Evolutionary conservation across 2,888 invertebrate species (phyloP).

Genomic region (Nasonia oneida): DNA sequence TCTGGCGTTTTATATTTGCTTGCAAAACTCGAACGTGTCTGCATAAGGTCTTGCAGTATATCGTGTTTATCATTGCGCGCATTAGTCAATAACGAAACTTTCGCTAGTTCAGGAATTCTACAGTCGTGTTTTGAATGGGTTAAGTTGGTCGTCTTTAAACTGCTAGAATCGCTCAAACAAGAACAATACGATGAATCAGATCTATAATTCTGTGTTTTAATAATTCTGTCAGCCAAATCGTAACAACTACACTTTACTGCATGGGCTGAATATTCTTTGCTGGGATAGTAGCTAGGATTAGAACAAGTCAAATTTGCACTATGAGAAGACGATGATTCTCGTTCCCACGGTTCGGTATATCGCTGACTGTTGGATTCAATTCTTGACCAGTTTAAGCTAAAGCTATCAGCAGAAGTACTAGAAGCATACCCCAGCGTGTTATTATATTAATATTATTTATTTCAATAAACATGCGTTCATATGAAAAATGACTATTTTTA

Average conservation of each 20-base stretch:
- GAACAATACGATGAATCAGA: conserved; percentile 56
- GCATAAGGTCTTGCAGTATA: conserved; percentile 68
- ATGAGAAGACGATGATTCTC: conserved; percentile 65
- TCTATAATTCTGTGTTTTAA: conserved; percentile 53
- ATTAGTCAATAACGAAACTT: conserved; percentile 69
- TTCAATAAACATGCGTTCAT: not conserved
- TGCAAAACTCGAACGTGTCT: conserved; percentile 65
- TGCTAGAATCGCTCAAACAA: conserved; percentile 56
- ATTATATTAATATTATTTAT: conserved; percentile 9
- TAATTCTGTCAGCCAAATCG: conserved; percentile 66
- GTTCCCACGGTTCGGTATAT: conserved; percentile 75
- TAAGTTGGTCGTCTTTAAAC: conserved; percentile 51
- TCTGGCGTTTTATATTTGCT: conserved; percentile 65
- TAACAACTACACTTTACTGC: conserved; percentile 69
- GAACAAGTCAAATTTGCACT: conserved; percentile 69
- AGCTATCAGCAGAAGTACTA: conserved; percentile 73
- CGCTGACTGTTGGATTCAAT: conserved; percentile 75
- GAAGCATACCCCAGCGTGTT: conserved; percentile 66
- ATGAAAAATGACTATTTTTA: not conserved
- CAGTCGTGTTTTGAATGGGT: conserved; percentile 59
- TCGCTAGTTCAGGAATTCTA: conserved; percentile 67
- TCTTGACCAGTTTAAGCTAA: conserved; percentile 74
- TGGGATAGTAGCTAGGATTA: conserved; percentile 68
- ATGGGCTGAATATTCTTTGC: conserved; percentile 66
- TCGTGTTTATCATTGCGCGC: conserved; percentile 69